These are phyloP conservation scores for Drosophila mojavensis DNA, from an alignment of 1,140 invertebrate species.

Conservation along the genomic window DNA sequence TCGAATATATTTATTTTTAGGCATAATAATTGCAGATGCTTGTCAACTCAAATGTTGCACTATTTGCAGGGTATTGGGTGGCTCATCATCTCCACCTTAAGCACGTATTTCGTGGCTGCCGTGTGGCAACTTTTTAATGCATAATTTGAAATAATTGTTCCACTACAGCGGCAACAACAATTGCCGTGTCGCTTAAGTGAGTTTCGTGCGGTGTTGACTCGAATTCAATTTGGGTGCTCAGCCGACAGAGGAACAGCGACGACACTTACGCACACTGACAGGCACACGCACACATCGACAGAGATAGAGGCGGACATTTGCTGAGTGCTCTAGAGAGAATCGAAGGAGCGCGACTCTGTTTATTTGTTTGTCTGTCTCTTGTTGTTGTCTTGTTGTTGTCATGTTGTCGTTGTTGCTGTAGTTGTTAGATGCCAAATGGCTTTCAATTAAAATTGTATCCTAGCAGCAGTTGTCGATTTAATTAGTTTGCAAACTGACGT, in stretches of 20 bases:
- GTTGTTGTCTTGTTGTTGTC: slow-evolving; percentile 9
- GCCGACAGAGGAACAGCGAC: slow-evolving; percentile 37
- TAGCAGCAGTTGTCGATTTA: slow-evolving; percentile 67
- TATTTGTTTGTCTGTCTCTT: slow-evolving; percentile 33
- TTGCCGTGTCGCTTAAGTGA: slow-evolving; percentile 66
- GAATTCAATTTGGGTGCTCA: slow-evolving; percentile 61
- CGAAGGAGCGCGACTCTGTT: slow-evolving; percentile 17
- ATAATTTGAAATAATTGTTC: slow-evolving; percentile 45
- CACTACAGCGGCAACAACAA: slow-evolving; percentile 57
- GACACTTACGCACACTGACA: slow-evolving; percentile 25
- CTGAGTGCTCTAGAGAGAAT: slow-evolving; percentile 1
- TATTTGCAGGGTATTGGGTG: background rate
- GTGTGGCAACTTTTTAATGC: slow-evolving; percentile 20
- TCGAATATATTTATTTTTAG: too few species aligned
- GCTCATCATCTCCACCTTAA: background rate
- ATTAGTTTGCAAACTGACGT: slow-evolving; percentile 69
- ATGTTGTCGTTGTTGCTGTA: slow-evolving; percentile 14
- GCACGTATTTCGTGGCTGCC: slow-evolving; percentile 5
- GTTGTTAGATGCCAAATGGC: slow-evolving; percentile 69
- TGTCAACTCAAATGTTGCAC: too few species aligned
- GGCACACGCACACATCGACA: slow-evolving; percentile 15
- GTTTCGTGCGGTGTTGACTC: slow-evolving; percentile 39
- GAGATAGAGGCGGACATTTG: background rate
- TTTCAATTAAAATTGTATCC: slow-evolving; percentile 77
- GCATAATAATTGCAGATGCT: too few species aligned